Evolutionary conservation across 2,888 invertebrate species (phyloP), one percentile per base, ranked within the genome.

Genomic region (Fragum sueziense): DNA sequence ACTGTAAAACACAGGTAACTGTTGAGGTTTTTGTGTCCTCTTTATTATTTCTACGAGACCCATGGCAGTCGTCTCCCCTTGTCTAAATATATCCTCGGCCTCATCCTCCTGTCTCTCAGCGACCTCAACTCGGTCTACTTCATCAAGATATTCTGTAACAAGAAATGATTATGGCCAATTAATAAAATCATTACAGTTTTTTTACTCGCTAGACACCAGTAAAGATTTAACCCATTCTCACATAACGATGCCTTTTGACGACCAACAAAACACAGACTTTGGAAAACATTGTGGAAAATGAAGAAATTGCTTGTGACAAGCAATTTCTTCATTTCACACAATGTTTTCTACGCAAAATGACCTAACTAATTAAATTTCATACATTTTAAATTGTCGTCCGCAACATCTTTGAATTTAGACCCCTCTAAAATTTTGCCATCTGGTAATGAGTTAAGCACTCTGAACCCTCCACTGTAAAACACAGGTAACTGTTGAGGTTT

Each of bases 391-490:
- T n/a, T n/a, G n/a, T n/a, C n/a, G n/a, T n/a, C n/a, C n/a, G n/a
- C n/a, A n/a, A n/a, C n/a, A n/a, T n/a, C n/a, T n/a, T n/a, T n/a
- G n/a, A n/a, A n/a, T n/a, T n/a, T n/a, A n/a, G n/a, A n/a, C n/a
- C n/a, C n/a, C n/a, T n/a, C n/a, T n/a, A n/a, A n/a, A n/a, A n/a
- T n/a, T n/a, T n/a, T n/a, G n/a, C n/a, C n/a, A n/a, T n/a, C n/a
- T 6, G 92, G 74, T 6, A 88, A 72, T 20, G 80, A 77, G 29
- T 86, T 76, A 17, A 92, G 65, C 1, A 92, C 80, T 47, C 91
- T 76, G 70, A 92, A 88, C 6, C 92, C 92, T 29, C 92, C 92
- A 73, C 89, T 88, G 85, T 93, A 93, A 81, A 86, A 93, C 47
- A 91, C 68, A 14, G 91, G 90, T 7, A 91, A 87, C 76, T 92